These are phyloP conservation scores for Drosophila stalkeri DNA, from an alignment of 2,888 invertebrate genomes.

Conservation along the genomic window DNA sequence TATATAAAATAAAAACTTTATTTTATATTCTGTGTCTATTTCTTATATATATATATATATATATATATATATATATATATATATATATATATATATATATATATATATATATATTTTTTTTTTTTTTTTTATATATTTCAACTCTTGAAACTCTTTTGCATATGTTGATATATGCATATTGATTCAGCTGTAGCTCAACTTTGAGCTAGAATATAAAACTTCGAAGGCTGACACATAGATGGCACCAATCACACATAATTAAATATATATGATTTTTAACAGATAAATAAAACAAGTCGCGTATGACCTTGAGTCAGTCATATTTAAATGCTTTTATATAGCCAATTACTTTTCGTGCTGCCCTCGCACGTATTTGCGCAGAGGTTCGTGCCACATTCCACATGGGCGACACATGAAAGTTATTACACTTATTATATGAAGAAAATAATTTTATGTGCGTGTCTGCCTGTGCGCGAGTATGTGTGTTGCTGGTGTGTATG, in stretches of 20 bases:
- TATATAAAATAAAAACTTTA: too few relatives aligned
- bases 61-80: not conserved
- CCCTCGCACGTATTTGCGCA: slow-evolving; percentile 46
- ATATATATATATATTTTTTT: too few relatives aligned
- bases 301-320: not conserved
- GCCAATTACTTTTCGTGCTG: not conserved
- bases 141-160: too few relatives aligned
- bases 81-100: not conserved
- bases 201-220: not conserved
- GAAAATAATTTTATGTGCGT: slow-evolving; percentile 76
- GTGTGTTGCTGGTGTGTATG: not conserved
- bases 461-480: slow-evolving; percentile 27
- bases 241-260: too few relatives aligned
- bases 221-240: not conserved
- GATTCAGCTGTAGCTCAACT: not conserved
- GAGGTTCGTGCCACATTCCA: slow-evolving; percentile 46
- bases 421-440: slow-evolving; percentile 81
- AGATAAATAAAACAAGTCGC: not conserved
- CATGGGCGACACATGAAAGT: slow-evolving; percentile 77
- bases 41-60: not conserved
- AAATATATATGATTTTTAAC: not conserved
- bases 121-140: too few relatives aligned
- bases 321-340: not conserved
- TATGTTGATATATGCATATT: not conserved
- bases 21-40: too few relatives aligned